A percentile compares a stretch with the other conserved stretches of the same genome.
phyloP scores from a whole-genome alignment of 1,140 invertebrate genomes.

The Orius insidiosus region DNA sequence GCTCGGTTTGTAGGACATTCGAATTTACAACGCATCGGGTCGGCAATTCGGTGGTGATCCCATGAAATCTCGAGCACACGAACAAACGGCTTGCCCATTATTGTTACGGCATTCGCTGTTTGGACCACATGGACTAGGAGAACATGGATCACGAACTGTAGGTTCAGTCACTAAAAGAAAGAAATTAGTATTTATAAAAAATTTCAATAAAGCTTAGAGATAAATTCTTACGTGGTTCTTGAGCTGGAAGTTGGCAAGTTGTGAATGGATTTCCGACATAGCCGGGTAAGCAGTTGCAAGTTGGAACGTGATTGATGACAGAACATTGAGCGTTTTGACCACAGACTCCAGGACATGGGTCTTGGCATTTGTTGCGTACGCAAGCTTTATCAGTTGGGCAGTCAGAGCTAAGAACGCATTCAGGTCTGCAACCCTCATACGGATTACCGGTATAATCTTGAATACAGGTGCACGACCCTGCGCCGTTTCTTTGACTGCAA shows the following conservation, averaged over 20 bases:
- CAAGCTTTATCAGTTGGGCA: constrained; percentile 32
- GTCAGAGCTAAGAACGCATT: constrained; percentile 37
- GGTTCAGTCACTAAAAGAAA: constrained; percentile 20
- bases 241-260: constrained; percentile 23
- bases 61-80: constrained; percentile 48
- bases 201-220: not conserved
- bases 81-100: constrained; percentile 46
- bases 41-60: constrained; percentile 55
- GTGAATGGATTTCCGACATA: constrained; percentile 32
- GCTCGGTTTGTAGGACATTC: constrained; percentile 48
- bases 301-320: constrained; percentile 43
- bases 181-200: constrained; percentile 2
- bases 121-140: constrained; percentile 59
- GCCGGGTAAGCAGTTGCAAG: constrained; percentile 37
- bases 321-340: constrained; percentile 30
- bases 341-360: constrained; percentile 39
- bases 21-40: constrained; percentile 61
- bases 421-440: constrained; percentile 33
- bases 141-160: constrained; percentile 43
- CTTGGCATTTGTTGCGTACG: constrained; percentile 26
- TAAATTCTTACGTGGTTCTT: not conserved
- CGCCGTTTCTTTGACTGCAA: constrained; percentile 32
- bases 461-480: constrained; percentile 41
- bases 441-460: constrained; percentile 30
- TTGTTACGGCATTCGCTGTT: constrained; percentile 47